Conservation (phyloP, 1,140 invertebrate genomes). For the Augochlora pura region DNA sequence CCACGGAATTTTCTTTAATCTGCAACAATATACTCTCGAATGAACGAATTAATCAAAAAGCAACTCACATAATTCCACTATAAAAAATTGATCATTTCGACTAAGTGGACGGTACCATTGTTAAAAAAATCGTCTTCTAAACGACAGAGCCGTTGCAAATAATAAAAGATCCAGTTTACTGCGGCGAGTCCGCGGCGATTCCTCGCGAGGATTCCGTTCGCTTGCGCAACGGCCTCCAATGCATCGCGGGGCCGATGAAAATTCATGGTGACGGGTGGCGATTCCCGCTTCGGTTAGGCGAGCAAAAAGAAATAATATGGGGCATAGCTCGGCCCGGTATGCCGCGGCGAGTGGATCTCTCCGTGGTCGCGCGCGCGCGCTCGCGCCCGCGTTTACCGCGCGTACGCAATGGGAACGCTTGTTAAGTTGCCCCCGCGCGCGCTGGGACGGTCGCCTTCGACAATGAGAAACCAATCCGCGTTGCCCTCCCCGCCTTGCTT, state of each 20-base stretch:
- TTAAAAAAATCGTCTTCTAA: too few species aligned
- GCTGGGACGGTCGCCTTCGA: constrained; percentile 14
- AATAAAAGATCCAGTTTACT: too few species aligned
- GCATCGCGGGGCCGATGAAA: neutral
- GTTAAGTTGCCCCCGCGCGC: constrained; percentile 4
- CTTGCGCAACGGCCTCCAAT: neutral
- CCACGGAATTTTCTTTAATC: too few species aligned
- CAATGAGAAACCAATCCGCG: constrained; percentile 46
- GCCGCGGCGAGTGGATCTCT: constrained; percentile 2
- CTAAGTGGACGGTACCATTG: too few species aligned
- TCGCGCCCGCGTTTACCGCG: constrained; percentile 21
- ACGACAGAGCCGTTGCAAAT: too few species aligned
- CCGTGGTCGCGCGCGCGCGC: too few species aligned
- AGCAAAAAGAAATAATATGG: constrained; percentile 24
- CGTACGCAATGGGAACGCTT: constrained; percentile 17
- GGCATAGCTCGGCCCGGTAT: constrained; percentile 24
- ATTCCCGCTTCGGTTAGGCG: neutral
- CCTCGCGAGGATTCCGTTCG: neutral
- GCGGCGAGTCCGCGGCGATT: neutral
- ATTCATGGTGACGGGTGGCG: neutral
- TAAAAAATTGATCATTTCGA: too few species aligned
- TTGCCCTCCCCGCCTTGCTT: constrained; percentile 29
- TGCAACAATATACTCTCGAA: too few species aligned
- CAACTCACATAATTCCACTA: too few species aligned
- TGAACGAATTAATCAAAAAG: too few species aligned